Evolutionary conservation across 2,888 invertebrate genomes (phyloP).

Genomic region (Stegophylla sp.): DNA sequence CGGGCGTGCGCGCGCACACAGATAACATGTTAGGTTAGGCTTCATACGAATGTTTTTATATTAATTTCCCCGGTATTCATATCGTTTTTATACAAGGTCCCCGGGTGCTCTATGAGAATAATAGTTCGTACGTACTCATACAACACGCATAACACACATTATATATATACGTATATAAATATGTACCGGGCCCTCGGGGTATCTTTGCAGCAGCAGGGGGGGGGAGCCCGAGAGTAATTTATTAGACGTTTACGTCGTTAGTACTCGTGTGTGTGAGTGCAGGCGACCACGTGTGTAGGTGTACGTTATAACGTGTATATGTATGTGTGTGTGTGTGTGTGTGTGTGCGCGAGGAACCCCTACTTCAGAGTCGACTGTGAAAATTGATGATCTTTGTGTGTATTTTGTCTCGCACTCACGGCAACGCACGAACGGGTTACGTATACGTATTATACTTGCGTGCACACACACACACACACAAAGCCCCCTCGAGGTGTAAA

Average conservation of each 20-base stretch:
- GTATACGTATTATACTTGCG: no score
- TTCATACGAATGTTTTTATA: conserved; percentile 23
- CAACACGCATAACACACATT: no score
- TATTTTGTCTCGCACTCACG: neutral
- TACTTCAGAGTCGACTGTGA: conserved; percentile 33
- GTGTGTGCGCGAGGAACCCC: conserved; percentile 6
- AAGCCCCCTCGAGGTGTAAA: conserved; percentile 48
- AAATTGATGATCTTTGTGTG: conserved; percentile 57
- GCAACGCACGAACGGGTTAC: conserved; percentile 54
- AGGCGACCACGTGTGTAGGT: neutral
- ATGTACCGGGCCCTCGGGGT: no score
- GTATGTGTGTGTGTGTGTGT: neutral
- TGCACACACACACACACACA: no score
- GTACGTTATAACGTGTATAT: neutral
- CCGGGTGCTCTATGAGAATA: conserved; percentile 41
- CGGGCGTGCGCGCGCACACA: neutral
- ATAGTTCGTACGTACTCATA: conserved; percentile 24
- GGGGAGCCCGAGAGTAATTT: conserved; percentile 45
- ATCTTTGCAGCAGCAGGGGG: no score
- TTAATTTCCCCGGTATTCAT: conserved; percentile 21
- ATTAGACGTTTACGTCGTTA: conserved; percentile 55
- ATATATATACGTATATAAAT: no score
- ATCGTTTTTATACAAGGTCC: neutral
- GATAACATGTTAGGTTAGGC: no score
- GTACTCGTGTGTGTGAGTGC: neutral